Conservation (phyloP, 2,797 vertebrate species). For the Anisognathus igniventris region DNA sequence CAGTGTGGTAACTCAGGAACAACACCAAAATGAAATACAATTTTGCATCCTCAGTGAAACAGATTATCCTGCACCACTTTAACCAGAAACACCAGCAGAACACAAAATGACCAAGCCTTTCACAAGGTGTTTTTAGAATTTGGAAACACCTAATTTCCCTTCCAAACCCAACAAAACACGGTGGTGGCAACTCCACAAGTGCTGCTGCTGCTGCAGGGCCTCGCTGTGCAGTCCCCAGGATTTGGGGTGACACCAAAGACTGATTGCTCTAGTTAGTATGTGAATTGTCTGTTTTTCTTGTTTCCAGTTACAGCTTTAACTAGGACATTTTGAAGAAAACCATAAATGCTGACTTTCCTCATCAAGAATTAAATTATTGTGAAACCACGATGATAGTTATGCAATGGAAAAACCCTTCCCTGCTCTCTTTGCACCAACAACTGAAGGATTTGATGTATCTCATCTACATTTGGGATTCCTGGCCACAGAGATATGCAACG, state of each 20-base stretch:
- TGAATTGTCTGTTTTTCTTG: background rate
- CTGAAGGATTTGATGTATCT: background rate
- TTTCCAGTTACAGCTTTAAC: background rate
- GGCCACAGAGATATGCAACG: background rate
- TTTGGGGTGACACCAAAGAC: background rate
- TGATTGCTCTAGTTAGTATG: background rate
- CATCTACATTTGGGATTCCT: background rate
- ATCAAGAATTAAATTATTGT: background rate
- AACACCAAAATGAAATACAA: background rate
- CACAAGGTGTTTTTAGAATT: background rate
- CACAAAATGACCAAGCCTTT: too few species aligned
- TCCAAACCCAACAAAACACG: rapidly evolving
- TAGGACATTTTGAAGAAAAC: background rate
- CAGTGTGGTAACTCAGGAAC: background rate
- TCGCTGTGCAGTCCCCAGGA: rapidly evolving
- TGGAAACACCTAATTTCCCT: background rate
- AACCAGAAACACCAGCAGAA: background rate
- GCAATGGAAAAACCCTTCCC: background rate
- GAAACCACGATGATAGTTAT: background rate
- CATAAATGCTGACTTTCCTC: background rate
- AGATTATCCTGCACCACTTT: background rate
- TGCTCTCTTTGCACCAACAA: background rate
- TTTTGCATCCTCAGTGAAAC: background rate
- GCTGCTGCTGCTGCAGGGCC: background rate
- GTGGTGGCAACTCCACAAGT: rapidly evolving